Conservation (phyloP, 2,113 vertebrate genomes). For the Scortum barcoo region DNA sequence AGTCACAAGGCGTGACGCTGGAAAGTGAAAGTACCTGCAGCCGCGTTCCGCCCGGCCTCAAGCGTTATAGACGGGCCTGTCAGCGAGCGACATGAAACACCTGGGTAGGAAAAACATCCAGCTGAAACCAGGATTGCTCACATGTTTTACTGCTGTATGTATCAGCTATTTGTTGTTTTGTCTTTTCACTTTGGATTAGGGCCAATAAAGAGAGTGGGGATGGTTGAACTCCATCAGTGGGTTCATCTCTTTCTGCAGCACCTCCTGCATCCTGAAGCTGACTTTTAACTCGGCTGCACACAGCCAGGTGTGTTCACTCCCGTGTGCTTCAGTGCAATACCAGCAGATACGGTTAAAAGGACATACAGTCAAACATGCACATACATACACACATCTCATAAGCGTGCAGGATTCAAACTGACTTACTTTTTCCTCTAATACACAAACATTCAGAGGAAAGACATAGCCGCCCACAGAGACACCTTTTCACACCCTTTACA, state of each 20-base stretch:
- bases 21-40: constrained; percentile 80
- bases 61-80: constrained; percentile 64
- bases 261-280: constrained; percentile 33
- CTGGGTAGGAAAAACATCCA: constrained; percentile 57
- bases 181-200: constrained; percentile 60
- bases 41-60: constrained; percentile 63
- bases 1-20: constrained; percentile 66
- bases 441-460: constrained; percentile 28
- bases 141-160: constrained; percentile 57
- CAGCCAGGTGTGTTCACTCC: constrained; percentile 5
- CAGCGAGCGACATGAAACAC: constrained; percentile 66
- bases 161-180: constrained; percentile 70
- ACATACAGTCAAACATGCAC: constrained; percentile 22
- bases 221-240: constrained; percentile 51
- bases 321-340: constrained; percentile 3
- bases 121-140: constrained; percentile 36
- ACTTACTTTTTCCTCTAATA: constrained; percentile 31
- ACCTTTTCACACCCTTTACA: constrained; percentile 67
- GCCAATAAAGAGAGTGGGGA: constrained; percentile 36
- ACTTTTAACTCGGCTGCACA: constrained; percentile 34
- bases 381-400: constrained; percentile 30
- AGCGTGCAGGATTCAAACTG: constrained; percentile 35
- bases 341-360: constrained; percentile 39
- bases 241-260: constrained; percentile 45
- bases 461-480: constrained; percentile 53